Evolutionary conservation across 2,113 vertebrate genomes (phyloP).

Genomic region (Nettapus auritus): DNA sequence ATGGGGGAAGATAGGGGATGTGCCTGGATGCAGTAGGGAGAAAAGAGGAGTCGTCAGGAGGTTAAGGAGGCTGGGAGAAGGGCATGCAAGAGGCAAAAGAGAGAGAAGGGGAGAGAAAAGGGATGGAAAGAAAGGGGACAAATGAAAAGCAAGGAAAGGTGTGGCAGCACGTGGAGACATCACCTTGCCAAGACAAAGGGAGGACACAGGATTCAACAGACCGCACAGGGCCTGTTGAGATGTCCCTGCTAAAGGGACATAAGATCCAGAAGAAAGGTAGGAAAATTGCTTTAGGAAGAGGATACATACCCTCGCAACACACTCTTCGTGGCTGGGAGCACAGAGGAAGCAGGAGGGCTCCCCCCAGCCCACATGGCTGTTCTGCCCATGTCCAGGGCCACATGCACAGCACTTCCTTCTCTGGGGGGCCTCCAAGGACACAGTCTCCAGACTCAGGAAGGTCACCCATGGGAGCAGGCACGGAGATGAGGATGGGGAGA

Average conservation of each 20-base stretch:
- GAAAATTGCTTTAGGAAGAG: neutral
- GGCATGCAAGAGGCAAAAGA: neutral
- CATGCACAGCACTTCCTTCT: neutral
- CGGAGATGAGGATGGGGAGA: neutral
- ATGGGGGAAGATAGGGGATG: neutral
- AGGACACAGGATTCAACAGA: neutral
- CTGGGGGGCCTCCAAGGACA: neutral
- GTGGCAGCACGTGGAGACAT: neutral
- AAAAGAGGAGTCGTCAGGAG: neutral
- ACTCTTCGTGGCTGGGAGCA: fast-evolving
- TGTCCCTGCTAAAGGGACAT: neutral
- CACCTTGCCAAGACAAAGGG: neutral
- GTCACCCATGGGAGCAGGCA: neutral
- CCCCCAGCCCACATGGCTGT: neutral
- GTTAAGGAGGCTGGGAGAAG: neutral
- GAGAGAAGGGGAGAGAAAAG: neutral
- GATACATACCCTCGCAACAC: fast-evolving
- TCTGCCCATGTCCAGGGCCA: neutral
- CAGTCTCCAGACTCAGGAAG: neutral
- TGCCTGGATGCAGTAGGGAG: neutral
- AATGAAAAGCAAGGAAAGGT: neutral
- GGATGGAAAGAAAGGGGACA: neutral
- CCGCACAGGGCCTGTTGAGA: neutral
- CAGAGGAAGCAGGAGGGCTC: neutral
- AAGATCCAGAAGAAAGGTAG: neutral